These are phyloP conservation scores for Pasiphila rectangulata DNA, from an alignment of 2,888 invertebrate genomes.

Conservation along the genomic window DNA sequence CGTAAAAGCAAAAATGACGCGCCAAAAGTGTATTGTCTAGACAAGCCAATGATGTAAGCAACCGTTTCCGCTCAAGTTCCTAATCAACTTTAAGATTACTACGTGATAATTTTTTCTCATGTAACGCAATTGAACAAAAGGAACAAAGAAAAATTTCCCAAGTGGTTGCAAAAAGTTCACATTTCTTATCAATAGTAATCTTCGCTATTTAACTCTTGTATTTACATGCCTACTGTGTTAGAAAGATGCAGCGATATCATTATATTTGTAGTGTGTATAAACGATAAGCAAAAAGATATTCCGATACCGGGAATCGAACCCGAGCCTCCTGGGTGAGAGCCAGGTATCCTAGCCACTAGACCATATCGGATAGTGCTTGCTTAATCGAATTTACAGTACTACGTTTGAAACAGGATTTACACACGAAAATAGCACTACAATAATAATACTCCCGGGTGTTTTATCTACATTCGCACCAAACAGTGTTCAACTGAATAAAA, in stretches of 20 bases:
- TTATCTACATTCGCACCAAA: conserved; percentile 15
- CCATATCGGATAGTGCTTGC: conserved; percentile 61
- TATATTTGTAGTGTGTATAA: conserved; percentile 40
- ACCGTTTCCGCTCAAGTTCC: conserved; percentile 45
- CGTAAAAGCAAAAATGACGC: conserved; percentile 31
- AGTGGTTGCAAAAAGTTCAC: conserved; percentile 48
- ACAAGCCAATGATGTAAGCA: conserved; percentile 39
- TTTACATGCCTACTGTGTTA: conserved; percentile 45
- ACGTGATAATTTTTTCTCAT: conserved; percentile 36
- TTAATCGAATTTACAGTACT: neutral
- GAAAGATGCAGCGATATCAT: conserved; percentile 47
- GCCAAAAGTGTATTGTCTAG: conserved; percentile 42
- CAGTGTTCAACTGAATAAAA: conserved; percentile 26
- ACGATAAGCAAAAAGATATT: conserved; percentile 41
- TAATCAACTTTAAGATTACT: conserved; percentile 35
- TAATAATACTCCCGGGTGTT: neutral
- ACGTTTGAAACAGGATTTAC: neutral
- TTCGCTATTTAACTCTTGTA: conserved; percentile 40
- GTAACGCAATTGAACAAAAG: conserved; percentile 50
- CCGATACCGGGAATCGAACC: conserved; percentile 83
- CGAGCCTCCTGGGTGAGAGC: conserved; percentile 85
- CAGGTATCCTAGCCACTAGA: conserved; percentile 87
- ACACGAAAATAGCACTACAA: neutral
- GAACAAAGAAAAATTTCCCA: conserved; percentile 47
- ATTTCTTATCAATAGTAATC: conserved; percentile 47